phyloP scores from a whole-genome alignment of 1,140 invertebrate species.

The Aphidius gifuensis region DNA sequence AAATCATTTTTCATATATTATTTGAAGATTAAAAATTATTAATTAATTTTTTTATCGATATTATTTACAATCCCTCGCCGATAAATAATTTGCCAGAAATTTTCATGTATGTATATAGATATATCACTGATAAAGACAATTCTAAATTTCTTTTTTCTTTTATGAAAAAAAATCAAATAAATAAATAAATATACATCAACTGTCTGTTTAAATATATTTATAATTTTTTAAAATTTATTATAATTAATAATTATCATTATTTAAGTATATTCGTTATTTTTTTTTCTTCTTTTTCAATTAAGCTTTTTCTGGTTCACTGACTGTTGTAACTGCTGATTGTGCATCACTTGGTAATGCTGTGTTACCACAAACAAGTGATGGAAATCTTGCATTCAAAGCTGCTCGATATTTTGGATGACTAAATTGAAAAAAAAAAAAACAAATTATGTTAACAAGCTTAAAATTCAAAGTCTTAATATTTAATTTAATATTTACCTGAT shows the following conservation, averaged over 20 bases:
- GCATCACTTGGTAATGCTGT: constrained; percentile 22
- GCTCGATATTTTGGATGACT: constrained; percentile 65
- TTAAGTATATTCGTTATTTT: background rate
- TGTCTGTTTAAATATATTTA: background rate
- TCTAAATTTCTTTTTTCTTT: background rate
- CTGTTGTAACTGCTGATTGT: constrained; percentile 26
- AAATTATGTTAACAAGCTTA: background rate
- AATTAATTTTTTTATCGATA: too few relatives aligned
- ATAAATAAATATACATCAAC: background rate
- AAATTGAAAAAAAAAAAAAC: constrained; percentile 20
- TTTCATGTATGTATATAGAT: too few relatives aligned
- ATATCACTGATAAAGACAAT: too few relatives aligned
- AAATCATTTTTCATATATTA: background rate
- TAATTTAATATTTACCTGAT: constrained; percentile 38
- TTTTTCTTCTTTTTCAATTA: constrained; percentile 43
- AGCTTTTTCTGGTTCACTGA: constrained; percentile 53
- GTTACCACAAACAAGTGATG: constrained; percentile 18
- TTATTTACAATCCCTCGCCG: too few relatives aligned
- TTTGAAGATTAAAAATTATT: too few relatives aligned
- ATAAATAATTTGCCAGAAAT: too few relatives aligned
- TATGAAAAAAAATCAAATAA: background rate
- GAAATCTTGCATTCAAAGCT: constrained; percentile 47
- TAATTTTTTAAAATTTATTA: background rate
- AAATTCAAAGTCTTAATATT: background rate
- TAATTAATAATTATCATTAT: background rate